These are phyloP conservation scores for Sesamia nonagrioides DNA, from an alignment of 1,140 invertebrate species.

Conservation along the genomic window DNA sequence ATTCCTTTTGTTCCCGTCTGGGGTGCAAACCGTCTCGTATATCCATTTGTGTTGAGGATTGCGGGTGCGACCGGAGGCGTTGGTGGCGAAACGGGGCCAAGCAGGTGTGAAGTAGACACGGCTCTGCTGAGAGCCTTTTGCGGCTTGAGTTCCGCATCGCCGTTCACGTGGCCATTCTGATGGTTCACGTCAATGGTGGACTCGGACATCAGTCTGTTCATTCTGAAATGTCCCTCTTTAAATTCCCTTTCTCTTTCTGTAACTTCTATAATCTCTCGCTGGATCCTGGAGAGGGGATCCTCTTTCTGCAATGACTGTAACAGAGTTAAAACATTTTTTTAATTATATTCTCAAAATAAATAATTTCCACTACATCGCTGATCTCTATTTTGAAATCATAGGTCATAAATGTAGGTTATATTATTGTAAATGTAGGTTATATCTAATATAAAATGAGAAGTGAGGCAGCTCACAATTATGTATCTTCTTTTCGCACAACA, in stretches of 20 bases:
- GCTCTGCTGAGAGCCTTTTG: slow-evolving; percentile 88
- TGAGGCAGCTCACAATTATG: background rate
- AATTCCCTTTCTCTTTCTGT: slow-evolving; percentile 90
- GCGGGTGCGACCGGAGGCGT: slow-evolving; percentile 68
- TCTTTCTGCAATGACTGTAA: slow-evolving; percentile 87
- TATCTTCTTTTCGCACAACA: background rate
- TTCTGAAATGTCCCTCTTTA: slow-evolving; percentile 88
- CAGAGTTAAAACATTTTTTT: slow-evolving; percentile 46
- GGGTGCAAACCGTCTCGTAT: slow-evolving; percentile 88
- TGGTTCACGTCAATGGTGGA: slow-evolving; percentile 79
- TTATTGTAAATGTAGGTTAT: no score
- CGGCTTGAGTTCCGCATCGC: slow-evolving; percentile 77
- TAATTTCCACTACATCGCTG: no score
- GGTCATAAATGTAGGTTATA: no score
- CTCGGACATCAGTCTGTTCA: slow-evolving; percentile 81
- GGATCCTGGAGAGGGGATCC: slow-evolving; percentile 89
- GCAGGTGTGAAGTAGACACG: slow-evolving; percentile 88
- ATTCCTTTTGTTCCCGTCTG: slow-evolving; percentile 90
- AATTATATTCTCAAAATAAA: background rate
- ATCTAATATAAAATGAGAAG: background rate
- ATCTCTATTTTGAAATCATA: no score
- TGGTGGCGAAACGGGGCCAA: slow-evolving; percentile 78
- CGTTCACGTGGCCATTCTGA: slow-evolving; percentile 79
- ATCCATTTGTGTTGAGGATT: slow-evolving; percentile 77
- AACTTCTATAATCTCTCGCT: slow-evolving; percentile 91